Percentiles rank a stretch among this genome's conserved stretches.
These are phyloP conservation scores for Escarpia spicata DNA, from an alignment of 2,888 invertebrate genomes.

Conservation along the genomic window DNA sequence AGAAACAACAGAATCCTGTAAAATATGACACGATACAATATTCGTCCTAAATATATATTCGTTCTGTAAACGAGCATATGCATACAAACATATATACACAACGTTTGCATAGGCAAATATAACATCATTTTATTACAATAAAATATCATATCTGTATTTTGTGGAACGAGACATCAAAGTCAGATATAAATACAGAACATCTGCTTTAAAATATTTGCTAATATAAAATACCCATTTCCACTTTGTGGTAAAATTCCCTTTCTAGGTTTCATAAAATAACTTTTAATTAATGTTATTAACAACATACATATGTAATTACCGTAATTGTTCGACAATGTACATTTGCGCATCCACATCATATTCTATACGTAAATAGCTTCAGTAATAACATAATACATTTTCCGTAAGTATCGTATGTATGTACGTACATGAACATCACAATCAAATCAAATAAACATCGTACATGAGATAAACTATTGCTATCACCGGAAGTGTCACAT, in stretches of 20 bases:
- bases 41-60: not conserved
- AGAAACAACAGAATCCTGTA: not conserved
- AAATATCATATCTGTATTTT: not conserved
- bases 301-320: not conserved
- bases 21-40: not conserved
- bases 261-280: not conserved
- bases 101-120: not conserved
- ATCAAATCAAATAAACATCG: not conserved
- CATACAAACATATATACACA: not conserved
- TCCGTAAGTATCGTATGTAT: not conserved
- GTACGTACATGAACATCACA: not conserved
- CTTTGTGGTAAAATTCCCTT: not conserved
- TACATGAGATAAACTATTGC: not conserved
- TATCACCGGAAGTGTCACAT: not conserved
- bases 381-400: not conserved
- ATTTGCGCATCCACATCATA: not conserved
- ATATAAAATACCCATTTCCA: not conserved
- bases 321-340: not conserved
- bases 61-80: not conserved
- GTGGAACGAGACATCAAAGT: not conserved
- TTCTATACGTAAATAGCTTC: not conserved
- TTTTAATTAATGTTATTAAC: not conserved
- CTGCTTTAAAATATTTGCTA: not conserved
- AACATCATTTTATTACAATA: not conserved
- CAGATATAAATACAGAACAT: not conserved